Evolutionary conservation across 1,140 invertebrate species (phyloP).

Genomic region (Atta colombica): DNA sequence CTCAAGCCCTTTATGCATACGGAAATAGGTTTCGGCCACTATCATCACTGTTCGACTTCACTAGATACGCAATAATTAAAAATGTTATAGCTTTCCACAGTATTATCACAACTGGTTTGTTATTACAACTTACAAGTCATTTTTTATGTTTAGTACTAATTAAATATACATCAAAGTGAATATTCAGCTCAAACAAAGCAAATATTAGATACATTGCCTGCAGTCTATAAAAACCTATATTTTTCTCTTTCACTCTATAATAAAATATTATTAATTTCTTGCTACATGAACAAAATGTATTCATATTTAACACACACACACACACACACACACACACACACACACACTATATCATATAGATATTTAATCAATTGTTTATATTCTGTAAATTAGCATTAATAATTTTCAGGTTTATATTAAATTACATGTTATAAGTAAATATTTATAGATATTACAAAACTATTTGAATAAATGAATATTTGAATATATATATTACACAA

Average conservation of each 20-base stretch:
- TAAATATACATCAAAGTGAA: slow-evolving; percentile 44
- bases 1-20: slow-evolving; percentile 78
- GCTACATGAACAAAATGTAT: neutral
- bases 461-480: neutral
- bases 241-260: slow-evolving; percentile 16
- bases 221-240: neutral
- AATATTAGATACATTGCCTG: neutral
- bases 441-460: neutral
- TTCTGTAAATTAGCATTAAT: neutral
- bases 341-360: neutral
- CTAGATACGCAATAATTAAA: slow-evolving; percentile 42
- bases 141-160: slow-evolving; percentile 18
- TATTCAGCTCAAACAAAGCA: slow-evolving; percentile 3
- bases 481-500: neutral
- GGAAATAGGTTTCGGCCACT: slow-evolving; percentile 69
- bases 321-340: neutral
- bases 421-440: neutral
- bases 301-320: neutral
- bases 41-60: slow-evolving; percentile 18
- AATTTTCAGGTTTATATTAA: neutral
- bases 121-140: slow-evolving; percentile 19
- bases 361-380: slow-evolving; percentile 11
- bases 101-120: neutral
- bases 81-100: neutral
- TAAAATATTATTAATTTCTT: slow-evolving; percentile 9